phyloP scores from a whole-genome alignment of 2,888 invertebrate species.

The Philereme vetulata region DNA sequence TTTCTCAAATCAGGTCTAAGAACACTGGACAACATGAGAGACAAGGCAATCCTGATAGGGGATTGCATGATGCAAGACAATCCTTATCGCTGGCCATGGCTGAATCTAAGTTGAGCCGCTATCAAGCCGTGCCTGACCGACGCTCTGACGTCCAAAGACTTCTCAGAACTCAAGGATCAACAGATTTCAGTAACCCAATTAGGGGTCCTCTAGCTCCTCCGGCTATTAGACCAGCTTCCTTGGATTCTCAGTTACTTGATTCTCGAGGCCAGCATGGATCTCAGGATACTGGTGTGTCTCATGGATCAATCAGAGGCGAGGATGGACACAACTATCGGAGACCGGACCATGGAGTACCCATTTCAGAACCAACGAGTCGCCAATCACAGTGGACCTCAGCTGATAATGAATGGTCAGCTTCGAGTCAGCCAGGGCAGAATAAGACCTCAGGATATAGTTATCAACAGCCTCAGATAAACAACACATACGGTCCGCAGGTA shows the following conservation, averaged over 20 bases:
- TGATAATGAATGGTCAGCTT: slow-evolving; percentile 24
- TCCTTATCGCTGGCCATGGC: slow-evolving; percentile 12
- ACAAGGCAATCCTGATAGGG: slow-evolving; percentile 13
- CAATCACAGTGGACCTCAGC: slow-evolving; percentile 42
- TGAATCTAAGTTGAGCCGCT: slow-evolving; percentile 7
- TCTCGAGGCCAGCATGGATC: background rate
- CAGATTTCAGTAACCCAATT: slow-evolving; percentile 12
- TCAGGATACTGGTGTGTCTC: background rate
- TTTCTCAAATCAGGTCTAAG: slow-evolving; percentile 3
- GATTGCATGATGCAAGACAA: slow-evolving; percentile 9
- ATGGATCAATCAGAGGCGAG: slow-evolving; percentile 5
- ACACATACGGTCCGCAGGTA: slow-evolving; percentile 48
- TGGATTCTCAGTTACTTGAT: slow-evolving; percentile 1
- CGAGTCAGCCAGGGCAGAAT: slow-evolving; percentile 32
- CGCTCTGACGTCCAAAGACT: background rate
- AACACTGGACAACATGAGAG: slow-evolving; percentile 7
- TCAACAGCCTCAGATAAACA: slow-evolving; percentile 28
- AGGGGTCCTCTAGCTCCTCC: slow-evolving; percentile 15
- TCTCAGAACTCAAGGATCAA: background rate
- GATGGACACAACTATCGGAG: slow-evolving; percentile 4
- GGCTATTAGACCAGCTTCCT: slow-evolving; percentile 10
- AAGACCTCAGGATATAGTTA: slow-evolving; percentile 38
- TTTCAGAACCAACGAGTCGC: slow-evolving; percentile 19
- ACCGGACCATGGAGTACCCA: slow-evolving; percentile 1
- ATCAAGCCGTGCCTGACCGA: background rate